Evolutionary conservation across 1,140 invertebrate species (phyloP), one percentile per base, ranked within the genome.

Genomic region (Atta cephalotes): DNA sequence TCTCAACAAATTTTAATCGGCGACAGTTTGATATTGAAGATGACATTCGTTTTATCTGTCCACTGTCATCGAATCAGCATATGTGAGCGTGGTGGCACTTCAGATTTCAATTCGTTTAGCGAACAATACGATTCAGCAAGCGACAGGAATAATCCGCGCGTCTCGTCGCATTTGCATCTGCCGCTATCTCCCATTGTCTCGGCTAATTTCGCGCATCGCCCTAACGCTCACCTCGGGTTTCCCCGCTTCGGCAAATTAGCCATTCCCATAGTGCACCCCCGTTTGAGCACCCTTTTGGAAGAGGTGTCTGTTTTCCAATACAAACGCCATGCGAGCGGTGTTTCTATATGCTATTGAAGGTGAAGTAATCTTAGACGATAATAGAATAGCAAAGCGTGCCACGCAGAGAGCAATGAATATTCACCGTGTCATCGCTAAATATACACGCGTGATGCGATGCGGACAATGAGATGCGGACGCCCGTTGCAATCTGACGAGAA

Each of bases 131-230:
- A 84, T 25, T 70, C 63, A 14, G 2, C 65, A 81, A 89, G 88
- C 90, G 87, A 91, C 90, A 91, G 91, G 79, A 92, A 90, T 87
- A 85, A 91, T 92, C 84, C 82, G 82, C 65, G 45, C 53, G 76
- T 10, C 68, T 62, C 25, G 39, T 88, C 85, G 82, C 90, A 95
- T 95, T 95, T 95, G 93, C 95, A 95, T 95, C 94, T 95, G 94
- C 89, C 90, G 88, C 85, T 91, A 76, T 91, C 88, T n/a, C 70
- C 58, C 85, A 92, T 95, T 95, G 94, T 95, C 91, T 95, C 91
- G 92, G 94, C 95, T 95, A 95, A 95, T 95, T 95, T 89, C 87
- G 77, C 85, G 79, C 91, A 87, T 92, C 93, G 88, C 91, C 80
- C 71, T 82, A 80, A 68, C 31, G 31, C 51, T 88, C 90, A 77